phyloP scores from a whole-genome alignment of 2,797 vertebrate genomes.

The Hemibagrus guttatus region DNA sequence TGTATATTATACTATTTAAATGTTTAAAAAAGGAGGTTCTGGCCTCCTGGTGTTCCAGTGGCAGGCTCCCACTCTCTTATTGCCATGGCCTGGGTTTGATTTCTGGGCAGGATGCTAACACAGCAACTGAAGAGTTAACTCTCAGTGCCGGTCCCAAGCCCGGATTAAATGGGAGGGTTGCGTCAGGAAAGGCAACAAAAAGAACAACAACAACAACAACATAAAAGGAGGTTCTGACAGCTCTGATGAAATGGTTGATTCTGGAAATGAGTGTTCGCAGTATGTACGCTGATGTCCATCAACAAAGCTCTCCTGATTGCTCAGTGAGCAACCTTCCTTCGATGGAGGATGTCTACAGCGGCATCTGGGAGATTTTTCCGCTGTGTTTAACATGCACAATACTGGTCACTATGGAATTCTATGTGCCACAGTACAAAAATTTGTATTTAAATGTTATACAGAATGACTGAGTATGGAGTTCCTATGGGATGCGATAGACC shows the following conservation, averaged over 20 bases:
- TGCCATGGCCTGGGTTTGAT: too few relatives aligned
- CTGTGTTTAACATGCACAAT: neutral
- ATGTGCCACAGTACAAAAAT: neutral
- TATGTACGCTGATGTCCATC: neutral
- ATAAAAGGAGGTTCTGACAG: neutral
- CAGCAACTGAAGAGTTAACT: too few relatives aligned
- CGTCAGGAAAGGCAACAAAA: too few relatives aligned
- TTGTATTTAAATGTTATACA: neutral
- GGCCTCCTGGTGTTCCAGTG: neutral
- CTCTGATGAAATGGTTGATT: neutral
- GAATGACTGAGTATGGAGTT: neutral
- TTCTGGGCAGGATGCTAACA: too few relatives aligned
- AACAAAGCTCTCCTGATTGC: neutral
- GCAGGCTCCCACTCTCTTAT: too few relatives aligned
- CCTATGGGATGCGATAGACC: neutral
- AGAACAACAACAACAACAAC: too few relatives aligned
- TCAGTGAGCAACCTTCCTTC: neutral
- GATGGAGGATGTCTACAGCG: neutral
- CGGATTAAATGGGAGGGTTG: too few relatives aligned
- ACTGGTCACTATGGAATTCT: neutral
- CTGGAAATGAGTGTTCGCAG: neutral
- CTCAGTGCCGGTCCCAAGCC: too few relatives aligned
- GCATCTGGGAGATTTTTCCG: neutral
- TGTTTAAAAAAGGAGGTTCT: neutral
- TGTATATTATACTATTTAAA: neutral